Percentiles rank a stretch among this genome's conserved stretches.
Conservation (phyloP, 1,140 invertebrate species). For the Aphelinus atriplicis region DNA sequence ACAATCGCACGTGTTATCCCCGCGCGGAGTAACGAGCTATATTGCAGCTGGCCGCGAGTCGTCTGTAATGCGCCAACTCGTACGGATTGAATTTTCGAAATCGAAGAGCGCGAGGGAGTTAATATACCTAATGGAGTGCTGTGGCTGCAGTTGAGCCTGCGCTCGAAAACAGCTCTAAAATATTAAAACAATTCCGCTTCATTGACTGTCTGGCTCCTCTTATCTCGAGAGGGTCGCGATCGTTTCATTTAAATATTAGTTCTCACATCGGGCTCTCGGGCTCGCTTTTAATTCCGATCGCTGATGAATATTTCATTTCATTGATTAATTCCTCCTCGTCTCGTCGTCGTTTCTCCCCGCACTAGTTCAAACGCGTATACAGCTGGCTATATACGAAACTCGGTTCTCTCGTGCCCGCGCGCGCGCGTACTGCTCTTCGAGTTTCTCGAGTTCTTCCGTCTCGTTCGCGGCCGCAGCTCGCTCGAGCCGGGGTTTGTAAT, state of each 20-base stretch:
- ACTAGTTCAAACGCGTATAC: too few relatives aligned
- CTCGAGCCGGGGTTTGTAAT: not conserved
- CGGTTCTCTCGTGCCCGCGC: not conserved
- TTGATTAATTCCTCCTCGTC: conserved; percentile 15
- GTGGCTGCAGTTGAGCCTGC: not conserved
- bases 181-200: conserved; percentile 6
- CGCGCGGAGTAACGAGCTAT: too few relatives aligned
- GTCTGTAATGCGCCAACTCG: too few relatives aligned
- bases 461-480: too few relatives aligned
- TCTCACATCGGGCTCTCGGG: not conserved
- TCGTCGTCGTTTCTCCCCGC: not conserved
- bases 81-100: too few relatives aligned
- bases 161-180: not conserved
- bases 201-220: conserved; percentile 6
- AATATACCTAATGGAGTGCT: too few relatives aligned
- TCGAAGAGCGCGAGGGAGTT: too few relatives aligned
- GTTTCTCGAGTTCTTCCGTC: not conserved
- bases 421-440: not conserved
- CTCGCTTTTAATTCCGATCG: conserved; percentile 10
- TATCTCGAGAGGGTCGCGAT: not conserved
- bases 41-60: too few relatives aligned
- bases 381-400: too few relatives aligned
- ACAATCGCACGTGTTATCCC: too few relatives aligned
- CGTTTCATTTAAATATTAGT: conserved; percentile 22
- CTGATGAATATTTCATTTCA: conserved; percentile 29